These are phyloP conservation scores for Elephas maximus DNA, from an alignment of 2,113 vertebrate species.

Conservation along the genomic window DNA sequence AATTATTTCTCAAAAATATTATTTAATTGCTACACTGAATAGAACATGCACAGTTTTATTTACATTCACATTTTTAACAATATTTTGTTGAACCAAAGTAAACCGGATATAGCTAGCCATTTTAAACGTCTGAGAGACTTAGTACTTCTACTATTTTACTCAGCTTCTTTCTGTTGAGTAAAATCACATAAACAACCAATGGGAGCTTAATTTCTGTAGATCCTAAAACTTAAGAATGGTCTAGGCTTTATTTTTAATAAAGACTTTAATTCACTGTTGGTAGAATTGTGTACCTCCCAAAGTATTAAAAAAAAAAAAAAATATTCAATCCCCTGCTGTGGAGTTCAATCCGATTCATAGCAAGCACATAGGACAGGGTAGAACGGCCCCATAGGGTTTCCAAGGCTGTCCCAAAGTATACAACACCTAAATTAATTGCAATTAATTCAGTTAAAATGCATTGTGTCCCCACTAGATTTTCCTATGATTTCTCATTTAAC, in stretches of 20 bases:
- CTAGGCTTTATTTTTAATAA: conserved; percentile 4
- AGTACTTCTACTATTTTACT: not conserved
- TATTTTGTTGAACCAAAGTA: conserved; percentile 2
- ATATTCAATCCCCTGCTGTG: too few relatives aligned
- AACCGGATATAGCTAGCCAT: not conserved
- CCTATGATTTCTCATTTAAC: not conserved
- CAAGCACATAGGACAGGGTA: too few relatives aligned
- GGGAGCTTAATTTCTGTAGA: not conserved
- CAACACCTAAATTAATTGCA: not conserved
- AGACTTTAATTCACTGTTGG: not conserved
- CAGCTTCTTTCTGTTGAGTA: not conserved
- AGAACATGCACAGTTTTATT: not conserved
- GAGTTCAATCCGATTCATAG: too few relatives aligned
- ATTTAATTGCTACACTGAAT: not conserved
- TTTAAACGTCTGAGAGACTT: not conserved
- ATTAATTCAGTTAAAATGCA: conserved; percentile 4
- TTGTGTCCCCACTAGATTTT: not conserved
- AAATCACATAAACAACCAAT: not conserved
- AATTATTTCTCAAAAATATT: not conserved
- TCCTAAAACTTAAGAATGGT: not conserved
- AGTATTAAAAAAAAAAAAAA: not conserved
- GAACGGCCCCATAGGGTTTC: too few relatives aligned
- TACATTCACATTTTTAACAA: not conserved
- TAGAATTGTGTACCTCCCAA: not conserved
- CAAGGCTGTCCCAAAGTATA: not conserved